Percentiles rank a stretch among this genome's conserved stretches.
Conservation (phyloP, 2,113 vertebrate species). For the Sinocyclocheilus rhinocerous region DNA sequence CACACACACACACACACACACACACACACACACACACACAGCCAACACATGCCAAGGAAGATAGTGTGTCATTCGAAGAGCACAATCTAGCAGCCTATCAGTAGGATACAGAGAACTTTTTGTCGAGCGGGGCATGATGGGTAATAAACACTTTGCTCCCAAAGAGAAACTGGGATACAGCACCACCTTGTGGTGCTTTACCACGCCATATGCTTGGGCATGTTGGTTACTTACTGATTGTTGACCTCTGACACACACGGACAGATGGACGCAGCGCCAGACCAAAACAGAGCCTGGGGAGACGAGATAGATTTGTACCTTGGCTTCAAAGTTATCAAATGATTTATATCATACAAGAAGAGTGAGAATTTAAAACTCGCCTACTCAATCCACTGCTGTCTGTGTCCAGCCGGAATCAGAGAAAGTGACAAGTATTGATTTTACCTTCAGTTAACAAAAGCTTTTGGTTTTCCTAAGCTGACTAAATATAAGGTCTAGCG, state of each 20-base stretch:
- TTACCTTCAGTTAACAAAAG: slow-evolving; percentile 42
- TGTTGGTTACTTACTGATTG: slow-evolving; percentile 23
- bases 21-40: slow-evolving; percentile 27
- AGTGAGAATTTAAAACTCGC: slow-evolving; percentile 1
- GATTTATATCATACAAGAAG: not conserved
- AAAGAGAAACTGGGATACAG: slow-evolving; percentile 64
- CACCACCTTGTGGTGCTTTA: slow-evolving; percentile 67
- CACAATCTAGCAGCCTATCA: slow-evolving; percentile 62
- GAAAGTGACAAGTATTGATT: slow-evolving; percentile 41
- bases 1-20: slow-evolving; percentile 41
- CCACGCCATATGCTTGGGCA: not conserved
- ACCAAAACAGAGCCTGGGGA: slow-evolving; percentile 37
- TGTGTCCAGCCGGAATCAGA: not conserved
- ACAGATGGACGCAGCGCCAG: slow-evolving; percentile 13
- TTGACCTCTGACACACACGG: not conserved
- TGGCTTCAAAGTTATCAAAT: slow-evolving; percentile 30
- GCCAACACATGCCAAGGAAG: slow-evolving; percentile 61
- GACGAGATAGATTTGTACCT: slow-evolving; percentile 13
- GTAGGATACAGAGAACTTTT: slow-evolving; percentile 60
- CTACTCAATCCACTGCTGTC: not conserved
- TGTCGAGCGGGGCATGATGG: slow-evolving; percentile 50
- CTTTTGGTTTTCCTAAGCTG: slow-evolving; percentile 45
- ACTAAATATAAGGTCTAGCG: slow-evolving; percentile 37
- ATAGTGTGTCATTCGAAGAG: slow-evolving; percentile 70
- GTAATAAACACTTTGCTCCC: slow-evolving; percentile 51